These are phyloP conservation scores for Euphonia xanthogaster DNA, from an alignment of 2,797 vertebrate species.

Conservation along the genomic window DNA sequence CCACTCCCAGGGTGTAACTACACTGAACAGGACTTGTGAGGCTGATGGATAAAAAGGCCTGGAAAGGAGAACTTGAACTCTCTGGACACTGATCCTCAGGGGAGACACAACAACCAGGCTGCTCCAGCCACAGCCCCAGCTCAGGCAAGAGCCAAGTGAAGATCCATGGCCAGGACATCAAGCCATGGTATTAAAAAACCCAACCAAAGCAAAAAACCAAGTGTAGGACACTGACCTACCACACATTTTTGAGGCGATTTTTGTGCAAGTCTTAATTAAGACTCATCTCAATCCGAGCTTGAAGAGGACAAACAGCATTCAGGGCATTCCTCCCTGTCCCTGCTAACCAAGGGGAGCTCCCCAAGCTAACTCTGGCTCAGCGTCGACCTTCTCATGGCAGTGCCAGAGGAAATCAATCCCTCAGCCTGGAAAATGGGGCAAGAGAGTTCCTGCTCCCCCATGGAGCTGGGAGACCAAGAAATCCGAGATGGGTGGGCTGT, in stretches of 20 bases:
- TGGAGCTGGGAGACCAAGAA: background rate
- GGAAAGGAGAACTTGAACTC: background rate
- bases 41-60: background rate
- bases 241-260: background rate
- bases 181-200: background rate
- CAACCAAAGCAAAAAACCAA: background rate
- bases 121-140: background rate
- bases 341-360: background rate
- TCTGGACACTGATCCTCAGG: fast-evolving
- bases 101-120: too few relatives aligned
- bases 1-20: fast-evolving
- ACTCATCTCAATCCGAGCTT: background rate
- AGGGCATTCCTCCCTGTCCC: background rate
- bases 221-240: fast-evolving
- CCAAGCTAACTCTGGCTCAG: fast-evolving
- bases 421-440: background rate
- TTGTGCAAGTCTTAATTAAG: background rate
- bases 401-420: background rate
- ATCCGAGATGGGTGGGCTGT: fast-evolving
- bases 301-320: background rate
- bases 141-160: background rate
- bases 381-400: fast-evolving
- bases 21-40: background rate
- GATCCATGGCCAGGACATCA: background rate
- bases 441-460: background rate